Evolutionary conservation across 1,140 invertebrate genomes (phyloP).

Genomic region (Nasonia vitripennis): DNA sequence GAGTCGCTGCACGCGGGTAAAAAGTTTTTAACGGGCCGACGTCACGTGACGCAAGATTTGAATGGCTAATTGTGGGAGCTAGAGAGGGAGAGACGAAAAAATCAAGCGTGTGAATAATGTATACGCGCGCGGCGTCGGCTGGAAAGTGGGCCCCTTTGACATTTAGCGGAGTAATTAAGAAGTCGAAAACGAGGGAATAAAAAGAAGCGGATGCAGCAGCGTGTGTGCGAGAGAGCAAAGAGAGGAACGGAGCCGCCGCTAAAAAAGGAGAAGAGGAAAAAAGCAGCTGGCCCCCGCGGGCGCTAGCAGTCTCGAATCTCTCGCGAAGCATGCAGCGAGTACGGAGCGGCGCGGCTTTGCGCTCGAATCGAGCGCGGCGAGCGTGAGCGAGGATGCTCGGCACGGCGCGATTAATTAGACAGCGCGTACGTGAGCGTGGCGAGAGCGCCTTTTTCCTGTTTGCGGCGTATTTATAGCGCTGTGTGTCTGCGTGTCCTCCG

Average conservation of each 20-base stretch:
- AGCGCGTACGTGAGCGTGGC: background rate
- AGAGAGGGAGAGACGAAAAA: background rate
- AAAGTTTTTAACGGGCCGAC: constrained; percentile 7
- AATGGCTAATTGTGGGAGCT: constrained; percentile 1
- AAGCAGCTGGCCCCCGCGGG: background rate
- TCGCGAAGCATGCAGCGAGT: background rate
- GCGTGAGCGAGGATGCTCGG: background rate
- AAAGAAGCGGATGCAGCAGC: background rate
- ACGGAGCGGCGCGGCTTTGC: background rate
- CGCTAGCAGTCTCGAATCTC: background rate
- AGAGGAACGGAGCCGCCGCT: too few relatives aligned
- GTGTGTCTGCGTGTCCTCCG: background rate
- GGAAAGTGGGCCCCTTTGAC: constrained; percentile 2
- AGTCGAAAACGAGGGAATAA: constrained; percentile 14
- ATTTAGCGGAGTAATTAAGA: constrained; percentile 19
- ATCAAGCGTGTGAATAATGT: constrained; percentile 5
- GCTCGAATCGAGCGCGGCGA: background rate
- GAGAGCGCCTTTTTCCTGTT: constrained; percentile 3
- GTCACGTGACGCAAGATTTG: background rate
- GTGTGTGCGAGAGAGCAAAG: background rate
- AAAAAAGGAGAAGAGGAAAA: background rate
- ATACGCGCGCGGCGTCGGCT: background rate
- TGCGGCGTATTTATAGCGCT: constrained; percentile 8
- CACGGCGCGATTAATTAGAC: constrained; percentile 13
- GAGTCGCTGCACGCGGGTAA: background rate